Base-by-base conservation (phyloP, 2,113 vertebrate species). In the Mus pahari region DNA sequence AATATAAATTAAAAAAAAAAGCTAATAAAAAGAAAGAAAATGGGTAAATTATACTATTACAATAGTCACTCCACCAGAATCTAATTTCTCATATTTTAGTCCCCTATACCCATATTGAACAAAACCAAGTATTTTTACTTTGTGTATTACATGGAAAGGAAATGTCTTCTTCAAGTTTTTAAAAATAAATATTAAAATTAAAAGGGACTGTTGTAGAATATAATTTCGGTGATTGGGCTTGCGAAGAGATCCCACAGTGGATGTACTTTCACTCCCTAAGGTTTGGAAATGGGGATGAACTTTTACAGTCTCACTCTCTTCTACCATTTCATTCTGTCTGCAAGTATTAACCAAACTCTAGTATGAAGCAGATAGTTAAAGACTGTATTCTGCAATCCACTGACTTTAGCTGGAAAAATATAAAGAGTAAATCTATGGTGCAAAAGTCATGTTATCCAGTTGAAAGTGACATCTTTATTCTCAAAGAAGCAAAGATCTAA, bases 241-340 rank as follows among this genome's bases (percentile, higher is more conserved):
- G 58, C 20, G 14, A 28, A 36, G 12, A 4, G 42, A 33, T 62
- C 5, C 68, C 62, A 50, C 6, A 33, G 4, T 4, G 13, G 14
- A 28, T 16, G 1, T 0, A 42, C 14, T 4, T 53, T 1, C 14
- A 68, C 19, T 31, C 17, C 75, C 3, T 42, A 9, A 20, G 2
- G 4, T 7, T 22, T 17, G 13, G 77, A 31, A 31, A 60, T 33
- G 14, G 13, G 26, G 11, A 26, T 45, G 58, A 19, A 58, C 7
- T 31, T 2, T 1, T 20, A 24, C 14, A 39, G 7, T 66, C 16
- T 55, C 83, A 74, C 55, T 53, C 13, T 91, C 13, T 71, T 55
- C 22, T 1, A 3, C 55, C 4, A 1, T 48, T 36, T 75, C 6
- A 48, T 53, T 13, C 31, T 45, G 36, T 8, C 12, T 31, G 10